A percentile compares a stretch with the other conserved stretches of the same genome.
phyloP scores from a whole-genome alignment of 2,888 invertebrate genomes.

The Muschampia plurimacula region DNA sequence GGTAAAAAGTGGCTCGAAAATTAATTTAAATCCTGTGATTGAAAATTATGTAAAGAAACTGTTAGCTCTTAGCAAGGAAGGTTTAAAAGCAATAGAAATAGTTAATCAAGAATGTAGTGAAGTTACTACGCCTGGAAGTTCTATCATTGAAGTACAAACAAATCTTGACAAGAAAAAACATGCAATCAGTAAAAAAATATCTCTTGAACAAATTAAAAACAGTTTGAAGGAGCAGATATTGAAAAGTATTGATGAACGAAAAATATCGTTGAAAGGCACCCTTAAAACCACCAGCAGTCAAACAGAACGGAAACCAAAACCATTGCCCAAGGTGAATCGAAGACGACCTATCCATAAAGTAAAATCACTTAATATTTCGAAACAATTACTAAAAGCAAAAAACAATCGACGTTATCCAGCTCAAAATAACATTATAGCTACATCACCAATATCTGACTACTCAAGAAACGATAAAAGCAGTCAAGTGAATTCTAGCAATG shows the following conservation, averaged over 20 bases:
- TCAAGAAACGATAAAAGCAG: slow-evolving; percentile 51
- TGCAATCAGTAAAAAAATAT: slow-evolving; percentile 61
- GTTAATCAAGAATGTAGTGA: slow-evolving; percentile 77
- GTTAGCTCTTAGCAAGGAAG: slow-evolving; percentile 68
- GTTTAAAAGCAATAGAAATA: slow-evolving; percentile 72
- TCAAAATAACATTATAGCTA: slow-evolving; percentile 19
- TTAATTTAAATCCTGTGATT: slow-evolving; percentile 62
- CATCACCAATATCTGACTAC: slow-evolving; percentile 49
- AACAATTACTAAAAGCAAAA: slow-evolving; percentile 54
- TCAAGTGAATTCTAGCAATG: slow-evolving; percentile 29
- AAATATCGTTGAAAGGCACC: slow-evolving; percentile 41
- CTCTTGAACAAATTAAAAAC: slow-evolving; percentile 70
- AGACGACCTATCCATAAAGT: slow-evolving; percentile 71
- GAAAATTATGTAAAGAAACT: slow-evolving; percentile 74
- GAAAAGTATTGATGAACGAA: slow-evolving; percentile 45
- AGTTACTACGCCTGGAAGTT: slow-evolving; percentile 77
- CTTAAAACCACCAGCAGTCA: slow-evolving; percentile 36
- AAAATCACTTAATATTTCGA: slow-evolving; percentile 76
- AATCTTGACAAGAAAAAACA: slow-evolving; percentile 58
- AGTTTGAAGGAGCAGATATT: slow-evolving; percentile 63
- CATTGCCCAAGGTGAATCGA: slow-evolving; percentile 48
- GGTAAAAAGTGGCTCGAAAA: slow-evolving; percentile 26
- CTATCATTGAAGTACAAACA: slow-evolving; percentile 69
- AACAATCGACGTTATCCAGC: slow-evolving; percentile 19
- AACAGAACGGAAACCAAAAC: slow-evolving; percentile 41